These are phyloP conservation scores for Ophion ventricosus DNA, from an alignment of 2,888 invertebrate genomes.

Conservation along the genomic window DNA sequence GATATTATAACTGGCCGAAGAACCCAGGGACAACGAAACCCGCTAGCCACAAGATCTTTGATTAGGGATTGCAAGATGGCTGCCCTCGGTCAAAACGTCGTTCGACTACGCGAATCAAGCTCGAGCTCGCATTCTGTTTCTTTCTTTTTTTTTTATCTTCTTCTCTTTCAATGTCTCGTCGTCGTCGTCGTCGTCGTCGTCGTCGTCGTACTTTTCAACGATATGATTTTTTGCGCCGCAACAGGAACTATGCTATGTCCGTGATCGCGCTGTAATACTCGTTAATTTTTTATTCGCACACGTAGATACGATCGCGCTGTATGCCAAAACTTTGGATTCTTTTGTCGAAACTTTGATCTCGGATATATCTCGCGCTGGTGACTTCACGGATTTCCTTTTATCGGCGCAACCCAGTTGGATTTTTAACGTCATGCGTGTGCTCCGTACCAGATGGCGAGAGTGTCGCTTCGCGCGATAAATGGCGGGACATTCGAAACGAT, in stretches of 20 bases:
- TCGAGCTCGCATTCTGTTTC: constrained; percentile 63
- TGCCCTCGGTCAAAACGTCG: constrained; percentile 89
- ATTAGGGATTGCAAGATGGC: constrained; percentile 95
- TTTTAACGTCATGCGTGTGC: constrained; percentile 69
- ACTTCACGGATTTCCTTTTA: constrained; percentile 80
- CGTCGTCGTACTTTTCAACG: constrained; percentile 14
- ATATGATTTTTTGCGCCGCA: constrained; percentile 1
- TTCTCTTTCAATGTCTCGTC: constrained; percentile 38
- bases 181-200: constrained; percentile 4
- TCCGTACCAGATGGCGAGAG: constrained; percentile 70
- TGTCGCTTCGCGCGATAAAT: not conserved
- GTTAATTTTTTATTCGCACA: constrained; percentile 53
- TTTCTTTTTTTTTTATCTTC: constrained; percentile 39
- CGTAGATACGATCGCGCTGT: constrained; percentile 13
- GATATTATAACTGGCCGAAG: constrained; percentile 89
- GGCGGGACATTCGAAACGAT: constrained; percentile 46
- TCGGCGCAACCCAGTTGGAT: constrained; percentile 76
- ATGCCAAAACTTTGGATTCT: constrained; percentile 55
- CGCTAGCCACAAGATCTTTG: constrained; percentile 92
- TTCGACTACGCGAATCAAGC: constrained; percentile 89
- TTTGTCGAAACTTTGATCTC: constrained; percentile 65
- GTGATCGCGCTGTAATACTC: constrained; percentile 30
- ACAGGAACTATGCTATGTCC: constrained; percentile 21
- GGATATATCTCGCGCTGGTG: constrained; percentile 66
- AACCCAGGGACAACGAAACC: constrained; percentile 90